Evolutionary conservation across 2,888 invertebrate genomes (phyloP), one percentile per base, ranked within the genome.

Genomic region (Agrypnus murinus): DNA sequence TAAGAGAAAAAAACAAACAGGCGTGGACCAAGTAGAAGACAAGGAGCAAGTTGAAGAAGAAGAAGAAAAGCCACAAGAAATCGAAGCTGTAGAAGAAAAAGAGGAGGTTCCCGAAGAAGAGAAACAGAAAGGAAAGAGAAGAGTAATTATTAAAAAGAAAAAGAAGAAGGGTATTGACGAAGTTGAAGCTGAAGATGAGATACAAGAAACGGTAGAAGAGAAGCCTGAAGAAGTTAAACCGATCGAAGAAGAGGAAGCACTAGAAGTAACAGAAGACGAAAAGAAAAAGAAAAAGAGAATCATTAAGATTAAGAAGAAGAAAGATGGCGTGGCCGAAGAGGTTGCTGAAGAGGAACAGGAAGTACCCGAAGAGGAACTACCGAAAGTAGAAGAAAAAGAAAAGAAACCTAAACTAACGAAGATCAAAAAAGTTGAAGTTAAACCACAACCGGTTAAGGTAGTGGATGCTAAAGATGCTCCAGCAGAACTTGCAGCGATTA

Each of bases 401-500:
- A 36, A 64, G 31, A 65, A 59, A 12, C 63, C 64, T 38, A 53
- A 62, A 36, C 12, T 60, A 32, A 65, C 43, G 59, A 66, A 65
- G 59, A 40, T 67, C 6, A 63, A 70, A 58, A 57, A 32, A 55
- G 68, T 66, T 69, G 75, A 69, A 80, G 78, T 68, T 74, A 80
- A 76, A 79, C 84, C 90, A 0, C 88, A 87, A 31, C 88, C 89
- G 80, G 77, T 91, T 7, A 88, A 90, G 83, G 88, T 90, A 71
- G 86, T 87, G 19, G 88, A 90, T 77, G 88, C 89, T 31, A 78
- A 84, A 65, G 87, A 90, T 81, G 83, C 84, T 31, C 84, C 87
- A 5, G 89, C 90, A 0, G 88, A 88, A 63, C 89, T 91, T 77
- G 88, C 89, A 70, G 87, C 90, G 81, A 84, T 92, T 1, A 92